These are phyloP conservation scores for Syrphus vitripennis DNA, from an alignment of 2,888 invertebrate genomes.

Conservation along the genomic window DNA sequence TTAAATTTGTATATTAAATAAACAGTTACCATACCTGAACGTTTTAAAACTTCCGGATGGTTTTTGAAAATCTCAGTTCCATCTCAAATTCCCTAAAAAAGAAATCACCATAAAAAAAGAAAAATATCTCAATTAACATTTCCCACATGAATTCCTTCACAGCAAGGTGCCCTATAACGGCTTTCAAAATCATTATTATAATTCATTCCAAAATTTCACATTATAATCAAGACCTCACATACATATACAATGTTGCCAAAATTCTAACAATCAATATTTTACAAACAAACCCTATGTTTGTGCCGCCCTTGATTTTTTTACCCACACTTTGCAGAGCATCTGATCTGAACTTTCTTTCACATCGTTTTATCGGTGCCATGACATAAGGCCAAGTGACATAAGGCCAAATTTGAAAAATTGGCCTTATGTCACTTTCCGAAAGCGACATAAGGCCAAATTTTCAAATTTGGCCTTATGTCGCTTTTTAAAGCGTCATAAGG, in stretches of 20 bases:
- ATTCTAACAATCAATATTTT: slow-evolving; percentile 44
- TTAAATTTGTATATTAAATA: no score
- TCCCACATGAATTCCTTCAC: slow-evolving; percentile 28
- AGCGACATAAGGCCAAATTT: no score
- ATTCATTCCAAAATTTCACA: slow-evolving; percentile 32
- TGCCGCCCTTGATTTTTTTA: slow-evolving; percentile 63
- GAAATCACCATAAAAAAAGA: not conserved
- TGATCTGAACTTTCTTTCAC: slow-evolving; percentile 52
- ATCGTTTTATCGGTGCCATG: not conserved
- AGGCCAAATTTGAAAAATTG: no score
- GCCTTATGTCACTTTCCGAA: no score
- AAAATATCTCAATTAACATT: not conserved
- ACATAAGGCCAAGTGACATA: no score
- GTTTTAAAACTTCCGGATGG: not conserved
- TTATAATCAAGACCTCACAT: slow-evolving; percentile 67
- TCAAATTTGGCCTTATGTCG: no score
- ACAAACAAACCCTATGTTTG: slow-evolving; percentile 61
- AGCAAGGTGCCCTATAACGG: slow-evolving; percentile 63
- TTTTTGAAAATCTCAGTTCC: not conserved
- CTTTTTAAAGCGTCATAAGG: no score
- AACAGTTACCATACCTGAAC: no score
- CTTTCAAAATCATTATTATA: slow-evolving; percentile 51
- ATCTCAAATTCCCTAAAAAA: not conserved
- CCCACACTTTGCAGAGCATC: slow-evolving; percentile 2
- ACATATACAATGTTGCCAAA: slow-evolving; percentile 58